A percentile compares a stretch with the other conserved stretches of the same genome.
Conservation (phyloP, 2,888 invertebrate species). For the Ferdinandea cuprea region DNA sequence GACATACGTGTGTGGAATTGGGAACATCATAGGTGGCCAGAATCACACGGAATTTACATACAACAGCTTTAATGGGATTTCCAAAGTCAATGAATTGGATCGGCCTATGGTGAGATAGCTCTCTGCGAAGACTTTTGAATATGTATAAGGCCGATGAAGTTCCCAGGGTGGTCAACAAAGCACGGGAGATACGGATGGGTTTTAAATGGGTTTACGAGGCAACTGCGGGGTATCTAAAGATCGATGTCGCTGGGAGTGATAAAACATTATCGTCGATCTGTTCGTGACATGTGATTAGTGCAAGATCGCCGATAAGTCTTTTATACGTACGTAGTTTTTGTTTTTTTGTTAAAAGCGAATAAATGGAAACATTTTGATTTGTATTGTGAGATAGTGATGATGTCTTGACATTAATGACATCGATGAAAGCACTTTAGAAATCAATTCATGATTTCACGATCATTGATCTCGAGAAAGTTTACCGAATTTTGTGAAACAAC, state of each 20-base stretch:
- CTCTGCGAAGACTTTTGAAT: conserved; percentile 31
- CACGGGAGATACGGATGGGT: neutral
- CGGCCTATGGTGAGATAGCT: conserved; percentile 13
- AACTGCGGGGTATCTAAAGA: neutral
- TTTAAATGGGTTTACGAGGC: neutral
- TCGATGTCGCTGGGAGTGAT: neutral
- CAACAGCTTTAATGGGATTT: conserved; percentile 47
- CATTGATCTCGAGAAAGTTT: too few species aligned
- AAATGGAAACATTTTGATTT: too few species aligned
- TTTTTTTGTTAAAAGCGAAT: too few species aligned
- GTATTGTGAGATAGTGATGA: too few species aligned
- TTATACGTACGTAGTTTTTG: too few species aligned
- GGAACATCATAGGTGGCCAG: conserved; percentile 69
- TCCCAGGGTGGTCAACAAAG: conserved; percentile 46
- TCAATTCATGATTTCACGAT: too few species aligned
- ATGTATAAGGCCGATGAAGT: conserved; percentile 30
- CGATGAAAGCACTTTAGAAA: too few species aligned
- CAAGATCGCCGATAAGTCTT: too few species aligned
- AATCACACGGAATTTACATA: conserved; percentile 70
- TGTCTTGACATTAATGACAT: too few species aligned
- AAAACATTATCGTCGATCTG: too few species aligned
- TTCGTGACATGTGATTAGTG: too few species aligned
- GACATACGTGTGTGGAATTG: conserved; percentile 69
- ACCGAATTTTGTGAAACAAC: too few species aligned
- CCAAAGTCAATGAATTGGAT: conserved; percentile 65